phyloP scores from a whole-genome alignment of 2,797 vertebrate species.

The Dicrostonyx torquatus region DNA sequence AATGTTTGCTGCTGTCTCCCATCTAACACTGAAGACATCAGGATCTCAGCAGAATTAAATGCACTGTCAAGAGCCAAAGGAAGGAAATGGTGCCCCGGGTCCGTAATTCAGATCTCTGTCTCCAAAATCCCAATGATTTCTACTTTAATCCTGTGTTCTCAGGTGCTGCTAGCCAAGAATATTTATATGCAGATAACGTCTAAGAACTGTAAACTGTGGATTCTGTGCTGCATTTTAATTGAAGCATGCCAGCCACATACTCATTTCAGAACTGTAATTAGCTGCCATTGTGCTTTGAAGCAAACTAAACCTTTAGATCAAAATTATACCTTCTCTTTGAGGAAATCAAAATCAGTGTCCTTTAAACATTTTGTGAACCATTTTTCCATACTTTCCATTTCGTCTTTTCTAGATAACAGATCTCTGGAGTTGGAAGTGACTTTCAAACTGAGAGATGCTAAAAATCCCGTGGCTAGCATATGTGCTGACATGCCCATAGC shows the following conservation, averaged over 20 bases:
- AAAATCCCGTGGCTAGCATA: conserved; percentile 39
- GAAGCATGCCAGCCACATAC: neutral
- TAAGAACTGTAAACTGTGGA: neutral
- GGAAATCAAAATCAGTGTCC: conserved; percentile 46
- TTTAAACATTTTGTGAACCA: neutral
- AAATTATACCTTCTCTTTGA: conserved; percentile 43
- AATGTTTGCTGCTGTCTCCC: neutral
- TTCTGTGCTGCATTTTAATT: conserved; percentile 12
- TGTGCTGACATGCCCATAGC: conserved; percentile 1
- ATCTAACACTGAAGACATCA: neutral
- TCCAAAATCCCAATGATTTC: conserved; percentile 44
- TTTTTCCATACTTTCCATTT: neutral
- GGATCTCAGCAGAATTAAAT: neutral
- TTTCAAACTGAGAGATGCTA: conserved; percentile 36
- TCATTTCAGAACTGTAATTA: conserved; percentile 34
- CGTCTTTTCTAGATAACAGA: conserved; percentile 10
- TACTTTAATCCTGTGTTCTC: neutral
- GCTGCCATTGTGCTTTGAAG: conserved; percentile 42
- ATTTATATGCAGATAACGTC: neutral
- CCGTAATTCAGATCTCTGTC: conserved; percentile 3
- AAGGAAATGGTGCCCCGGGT: neutral
- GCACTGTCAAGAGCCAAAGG: neutral
- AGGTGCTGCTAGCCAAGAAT: neutral
- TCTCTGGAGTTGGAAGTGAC: conserved; percentile 36
- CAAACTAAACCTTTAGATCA: conserved; percentile 57